phyloP scores from a whole-genome alignment of 2,113 vertebrate genomes.

The Tachysurus vachellii region DNA sequence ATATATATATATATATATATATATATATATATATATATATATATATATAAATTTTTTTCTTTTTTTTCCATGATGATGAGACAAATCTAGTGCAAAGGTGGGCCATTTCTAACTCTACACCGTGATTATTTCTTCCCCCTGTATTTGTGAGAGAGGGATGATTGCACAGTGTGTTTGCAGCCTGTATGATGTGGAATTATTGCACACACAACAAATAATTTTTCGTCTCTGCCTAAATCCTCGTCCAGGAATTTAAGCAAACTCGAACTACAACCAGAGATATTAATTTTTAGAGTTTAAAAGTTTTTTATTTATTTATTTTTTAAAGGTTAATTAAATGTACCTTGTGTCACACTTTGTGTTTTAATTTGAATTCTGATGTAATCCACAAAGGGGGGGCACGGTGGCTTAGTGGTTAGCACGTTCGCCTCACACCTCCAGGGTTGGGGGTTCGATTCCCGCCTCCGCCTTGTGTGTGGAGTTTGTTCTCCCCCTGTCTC shows the following conservation, averaged over 20 bases:
- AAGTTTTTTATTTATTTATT: too few species aligned
- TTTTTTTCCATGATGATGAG: conserved; percentile 25
- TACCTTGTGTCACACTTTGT: conserved; percentile 4
- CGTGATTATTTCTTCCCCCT: conserved; percentile 27
- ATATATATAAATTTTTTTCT: neutral
- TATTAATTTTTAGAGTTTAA: neutral
- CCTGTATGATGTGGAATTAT: neutral
- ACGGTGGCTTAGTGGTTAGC: too few species aligned
- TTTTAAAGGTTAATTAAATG: too few species aligned
- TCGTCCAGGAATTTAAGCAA: neutral
- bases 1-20: too few species aligned
- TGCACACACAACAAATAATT: neutral
- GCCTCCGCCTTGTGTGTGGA: too few species aligned
- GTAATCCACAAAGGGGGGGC: neutral
- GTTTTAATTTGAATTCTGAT: neutral
- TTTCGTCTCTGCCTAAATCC: neutral
- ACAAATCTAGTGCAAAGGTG: conserved; percentile 28
- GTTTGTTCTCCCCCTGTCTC: too few species aligned
- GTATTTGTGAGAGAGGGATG: conserved; percentile 19
- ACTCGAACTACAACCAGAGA: neutral
- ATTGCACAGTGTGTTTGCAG: neutral
- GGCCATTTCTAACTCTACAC: conserved; percentile 31
- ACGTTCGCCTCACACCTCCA: too few species aligned
- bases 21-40: too few species aligned
- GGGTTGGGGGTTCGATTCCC: too few species aligned